Evolutionary conservation across 2,797 vertebrate genomes (phyloP), one percentile per base, ranked within the genome.

Genomic region (Enteromius treurensis): DNA sequence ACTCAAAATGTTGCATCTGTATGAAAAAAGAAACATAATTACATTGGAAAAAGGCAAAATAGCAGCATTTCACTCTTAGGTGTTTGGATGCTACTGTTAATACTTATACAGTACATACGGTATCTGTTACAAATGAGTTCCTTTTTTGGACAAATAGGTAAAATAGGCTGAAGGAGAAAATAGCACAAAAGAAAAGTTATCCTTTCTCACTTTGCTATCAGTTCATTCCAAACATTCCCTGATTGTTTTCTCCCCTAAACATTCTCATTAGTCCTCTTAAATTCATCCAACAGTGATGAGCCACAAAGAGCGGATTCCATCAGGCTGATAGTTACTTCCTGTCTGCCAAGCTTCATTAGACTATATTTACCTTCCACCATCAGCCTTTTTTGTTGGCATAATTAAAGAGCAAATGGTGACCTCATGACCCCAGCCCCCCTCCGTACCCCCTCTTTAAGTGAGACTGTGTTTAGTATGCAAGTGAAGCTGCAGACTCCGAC

Each of bases 351-450:
- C 68, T 92, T 93, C 87, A 93, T 93, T 91, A 92, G 83, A 84
- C 86, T 91, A 87, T 92, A 91, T 94, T 90, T 93, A 91, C 85
- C 87, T 76, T 87, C 85, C 85, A 88, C 86, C 81, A 86, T 88
- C 88, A 29, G 86, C 88, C 89, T 89, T 90, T 90, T 92, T 85
- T 89, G 87, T 91, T 87, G 89, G 90, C 81, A 81, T 92, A 94
- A 93, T 95, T 94, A 93, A 91, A 84, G 89, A 88, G 87, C 85
- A 89, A 92, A 93, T 88, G 79, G 65, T 90, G 91, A 93, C 92
- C 91, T 68, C 9, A 1, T 68, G 65, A 81, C 60, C 81, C 73
- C 80, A 62, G 26, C 47, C 82, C 81, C 69, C 81, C 67, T 53
- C 80, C 40, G 55, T 60, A 10, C 45, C 70, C 34, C 81, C 81